phyloP scores from a whole-genome alignment of 2,888 invertebrate genomes.

The Sphinx pinastri region DNA sequence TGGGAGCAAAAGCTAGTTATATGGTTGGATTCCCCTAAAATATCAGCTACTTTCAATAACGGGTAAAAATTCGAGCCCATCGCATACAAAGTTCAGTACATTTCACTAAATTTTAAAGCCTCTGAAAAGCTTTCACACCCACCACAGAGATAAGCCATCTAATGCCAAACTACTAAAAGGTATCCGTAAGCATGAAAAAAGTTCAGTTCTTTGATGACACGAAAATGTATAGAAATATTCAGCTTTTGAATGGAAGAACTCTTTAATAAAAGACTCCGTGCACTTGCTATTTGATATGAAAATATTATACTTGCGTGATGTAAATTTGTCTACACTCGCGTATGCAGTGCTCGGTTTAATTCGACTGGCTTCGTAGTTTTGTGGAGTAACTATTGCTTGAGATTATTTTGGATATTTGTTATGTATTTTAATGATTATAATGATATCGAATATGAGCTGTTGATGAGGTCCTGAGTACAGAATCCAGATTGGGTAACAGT shows the following conservation, averaged over 20 bases:
- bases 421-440: no score
- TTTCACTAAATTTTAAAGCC: background rate
- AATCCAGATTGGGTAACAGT: no score
- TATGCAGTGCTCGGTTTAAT: slow-evolving; percentile 48
- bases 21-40: no score
- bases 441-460: no score
- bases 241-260: background rate
- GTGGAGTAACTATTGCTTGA: slow-evolving; percentile 23
- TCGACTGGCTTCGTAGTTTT: slow-evolving; percentile 38
- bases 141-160: background rate
- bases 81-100: background rate
- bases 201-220: slow-evolving; percentile 6
- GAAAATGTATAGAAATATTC: background rate
- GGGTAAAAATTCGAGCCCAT: no score
- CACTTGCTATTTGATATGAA: slow-evolving; percentile 21
- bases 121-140: background rate
- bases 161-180: background rate
- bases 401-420: background rate
- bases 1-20: no score
- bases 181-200: background rate
- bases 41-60: no score
- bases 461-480: no score
- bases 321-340: slow-evolving; percentile 42
- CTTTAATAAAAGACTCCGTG: slow-evolving; percentile 12
- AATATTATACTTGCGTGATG: slow-evolving; percentile 14